Base-by-base conservation (phyloP, 2,888 invertebrate genomes). In the Deilephila porcellus region DNA sequence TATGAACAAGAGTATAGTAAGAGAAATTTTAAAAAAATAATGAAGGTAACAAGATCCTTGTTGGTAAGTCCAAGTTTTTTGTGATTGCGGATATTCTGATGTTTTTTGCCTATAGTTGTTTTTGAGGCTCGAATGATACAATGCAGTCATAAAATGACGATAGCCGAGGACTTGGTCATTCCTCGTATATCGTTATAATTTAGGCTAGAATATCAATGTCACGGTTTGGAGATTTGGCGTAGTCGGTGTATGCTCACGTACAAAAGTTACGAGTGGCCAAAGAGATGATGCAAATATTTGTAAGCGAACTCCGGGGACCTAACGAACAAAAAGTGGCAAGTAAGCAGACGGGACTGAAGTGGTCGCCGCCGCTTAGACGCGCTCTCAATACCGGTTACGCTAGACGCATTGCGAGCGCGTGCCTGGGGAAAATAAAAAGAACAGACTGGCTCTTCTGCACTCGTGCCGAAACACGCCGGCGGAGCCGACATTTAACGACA, bases 371-470 rank as follows among this genome's bases (percentile, higher is more conserved):
- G 56, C 56, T n/a, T 56, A 56, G 5, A n/a, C 56, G 7, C 56
- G 56, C 56, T 56, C 56, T 56, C 56, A 56, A 56, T 56, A 56
- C 56, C 56, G 56, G 56, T 56, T 56, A 56, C 56, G 56, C 56
- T 56, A 56, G 32, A 62, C n/a, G 45, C 20, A 52, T 25, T 25
- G 45, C 4, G 8, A 45, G 25, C 45, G 64, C 20, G 56, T 64
- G 67, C 67, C 67, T 6, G 14, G n/a, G 20, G 25, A 67, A 67
- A 67, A 67, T 14, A 67, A 67, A 67, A 20, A 37, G 1, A 56
- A 67, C 45, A 11, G 14, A 52, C 67, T 67, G 67, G 67, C 67
- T 45, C 67, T 67, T 67, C 67, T 67, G 67, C 45, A 67, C 67
- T 67, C 4, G 14, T 67, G 67, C 17, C 67, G 52, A 52, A 52